Evolutionary conservation across 2,113 vertebrate species (phyloP), one percentile per base, ranked within the genome.

Genomic region (Gymnorhina tibicen): DNA sequence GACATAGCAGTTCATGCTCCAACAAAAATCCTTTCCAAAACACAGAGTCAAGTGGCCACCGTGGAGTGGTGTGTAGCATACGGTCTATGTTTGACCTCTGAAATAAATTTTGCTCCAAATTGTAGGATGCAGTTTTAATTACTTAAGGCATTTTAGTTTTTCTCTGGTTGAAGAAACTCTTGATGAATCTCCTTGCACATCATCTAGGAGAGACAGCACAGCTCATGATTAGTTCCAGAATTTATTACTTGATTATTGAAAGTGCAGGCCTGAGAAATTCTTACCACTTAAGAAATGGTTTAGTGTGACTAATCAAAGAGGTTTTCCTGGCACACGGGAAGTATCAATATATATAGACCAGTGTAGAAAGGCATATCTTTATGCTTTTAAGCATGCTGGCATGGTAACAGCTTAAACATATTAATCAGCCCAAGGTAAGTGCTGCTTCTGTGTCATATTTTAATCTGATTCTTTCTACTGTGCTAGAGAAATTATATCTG

Each of bases 241-340:
- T 98, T 97, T 98, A 97, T 94, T 96, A 80, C 95, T 97, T 96
- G 96, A 97, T 97, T 97, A 97, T 96, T 91, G 93, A 81, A 97
- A 97, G 85, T 95, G 94, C 64, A 80, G 76, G 93, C 42, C 96
- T 85, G 53, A 95, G 86, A 93, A 96, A 96, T 95, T 95, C 88
- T 59, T 85, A 87, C 85, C 91, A 97, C 94, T 97, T 98, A 97
- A 97, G 96, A 58, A 72, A 21, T 50, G 58, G 94, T 93, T 98
- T 94, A 89, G 95, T 96, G 80, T 97, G 96, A 98, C 97, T 98
- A 97, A 97, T 98, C 97, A 96, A 97, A 97, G 97, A 96, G 96
- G 87, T 79, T 98, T 98, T 98, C 93, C 96, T 97, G 97, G 96
- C 96, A 97, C 95, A 83, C 23, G 1, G 85, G 89, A 96, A 82